These are phyloP conservation scores for Lasioglossum figueresi DNA, from an alignment of 2,888 invertebrate genomes.

Conservation along the genomic window DNA sequence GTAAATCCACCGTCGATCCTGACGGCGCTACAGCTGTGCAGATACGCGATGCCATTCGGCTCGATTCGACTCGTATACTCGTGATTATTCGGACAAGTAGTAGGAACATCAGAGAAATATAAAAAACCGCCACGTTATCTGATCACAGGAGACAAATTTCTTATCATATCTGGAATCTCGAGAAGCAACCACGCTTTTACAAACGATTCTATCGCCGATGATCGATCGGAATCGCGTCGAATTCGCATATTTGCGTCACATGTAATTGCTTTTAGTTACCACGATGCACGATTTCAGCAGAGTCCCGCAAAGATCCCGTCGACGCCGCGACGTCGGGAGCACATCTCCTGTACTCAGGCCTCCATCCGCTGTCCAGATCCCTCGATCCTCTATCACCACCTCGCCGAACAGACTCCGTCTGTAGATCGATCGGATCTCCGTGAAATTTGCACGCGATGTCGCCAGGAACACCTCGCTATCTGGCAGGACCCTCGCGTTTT, in stretches of 20 bases:
- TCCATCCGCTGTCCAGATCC: slow-evolving; percentile 69
- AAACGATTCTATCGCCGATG: not conserved
- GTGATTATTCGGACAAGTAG: not conserved
- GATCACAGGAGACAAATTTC: not conserved
- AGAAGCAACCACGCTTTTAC: not conserved
- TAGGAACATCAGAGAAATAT: not conserved
- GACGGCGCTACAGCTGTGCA: not conserved
- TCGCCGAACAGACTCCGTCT: slow-evolving; percentile 69
- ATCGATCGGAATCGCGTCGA: not conserved
- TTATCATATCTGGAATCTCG: slow-evolving; percentile 14
- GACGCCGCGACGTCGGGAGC: slow-evolving; percentile 72
- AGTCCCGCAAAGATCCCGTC: slow-evolving; percentile 73
- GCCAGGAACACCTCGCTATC: slow-evolving; percentile 77
- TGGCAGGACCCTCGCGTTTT: slow-evolving; percentile 69
- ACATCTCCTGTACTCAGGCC: slow-evolving; percentile 70
- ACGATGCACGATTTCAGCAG: slow-evolving; percentile 75
- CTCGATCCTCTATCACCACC: slow-evolving; percentile 74
- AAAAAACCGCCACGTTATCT: not conserved
- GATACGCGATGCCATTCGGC: not conserved
- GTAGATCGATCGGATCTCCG: slow-evolving; percentile 74
- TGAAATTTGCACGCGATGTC: slow-evolving; percentile 46
- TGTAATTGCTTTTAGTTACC: slow-evolving; percentile 34
- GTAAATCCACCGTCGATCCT: slow-evolving; percentile 10
- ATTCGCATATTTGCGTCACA: not conserved
- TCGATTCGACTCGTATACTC: not conserved